A percentile compares a stretch with the other conserved stretches of the same genome.
These are phyloP conservation scores for Tokudaia muenninki DNA, from an alignment of 2,797 vertebrate species.

Conservation along the genomic window DNA sequence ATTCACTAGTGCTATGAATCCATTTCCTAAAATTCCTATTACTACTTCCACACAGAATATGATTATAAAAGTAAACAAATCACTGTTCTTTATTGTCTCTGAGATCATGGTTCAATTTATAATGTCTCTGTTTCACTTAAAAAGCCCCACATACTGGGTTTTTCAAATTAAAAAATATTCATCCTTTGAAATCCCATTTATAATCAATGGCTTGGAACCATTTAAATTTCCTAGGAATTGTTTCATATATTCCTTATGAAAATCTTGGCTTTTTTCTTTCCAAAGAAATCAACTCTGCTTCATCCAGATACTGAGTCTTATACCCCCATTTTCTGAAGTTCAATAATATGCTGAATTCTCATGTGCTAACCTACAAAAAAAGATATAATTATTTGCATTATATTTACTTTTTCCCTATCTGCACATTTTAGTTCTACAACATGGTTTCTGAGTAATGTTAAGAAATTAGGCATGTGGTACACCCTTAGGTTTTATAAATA, in stretches of 20 bases:
- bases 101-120: neutral
- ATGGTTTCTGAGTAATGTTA: neutral
- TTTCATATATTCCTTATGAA: neutral
- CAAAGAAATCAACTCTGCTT: neutral
- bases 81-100: neutral
- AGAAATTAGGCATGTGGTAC: neutral
- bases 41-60: neutral
- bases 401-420: neutral
- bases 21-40: neutral
- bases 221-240: neutral
- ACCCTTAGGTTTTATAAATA: neutral
- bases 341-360: neutral
- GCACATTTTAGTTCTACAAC: neutral
- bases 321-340: neutral
- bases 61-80: accelerated
- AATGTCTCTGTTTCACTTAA: neutral
- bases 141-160: neutral
- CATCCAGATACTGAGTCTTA: neutral
- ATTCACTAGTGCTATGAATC: slow-evolving; percentile 16
- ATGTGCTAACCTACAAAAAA: neutral
- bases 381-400: neutral
- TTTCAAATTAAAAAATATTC: neutral
- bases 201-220: neutral
- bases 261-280: neutral
- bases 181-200: neutral